Conservation (phyloP, 2,797 vertebrate species). For the Rhadinocentrus ornatus region DNA sequence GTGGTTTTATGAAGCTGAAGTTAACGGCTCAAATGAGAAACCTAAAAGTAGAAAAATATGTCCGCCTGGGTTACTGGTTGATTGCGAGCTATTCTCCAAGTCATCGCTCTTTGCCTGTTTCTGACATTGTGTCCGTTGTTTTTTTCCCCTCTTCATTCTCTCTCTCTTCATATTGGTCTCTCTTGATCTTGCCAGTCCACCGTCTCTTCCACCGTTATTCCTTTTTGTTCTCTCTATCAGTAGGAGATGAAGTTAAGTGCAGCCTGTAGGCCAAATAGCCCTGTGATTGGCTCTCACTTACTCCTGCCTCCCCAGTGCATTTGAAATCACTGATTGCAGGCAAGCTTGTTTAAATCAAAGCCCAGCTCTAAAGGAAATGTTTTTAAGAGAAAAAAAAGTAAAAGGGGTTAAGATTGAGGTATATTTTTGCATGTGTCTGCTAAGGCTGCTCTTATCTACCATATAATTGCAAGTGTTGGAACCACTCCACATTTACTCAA, state of each 20-base stretch:
- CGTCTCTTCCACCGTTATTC: constrained; percentile 59
- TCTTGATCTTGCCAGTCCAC: constrained; percentile 62
- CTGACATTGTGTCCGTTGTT: constrained; percentile 46
- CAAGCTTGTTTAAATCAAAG: constrained; percentile 74
- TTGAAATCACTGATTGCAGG: constrained; percentile 81
- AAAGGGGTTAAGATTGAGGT: constrained; percentile 27
- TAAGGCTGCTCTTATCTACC: constrained; percentile 11
- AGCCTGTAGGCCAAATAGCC: constrained; percentile 79
- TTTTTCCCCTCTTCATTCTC: constrained; percentile 12
- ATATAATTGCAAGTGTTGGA: constrained; percentile 18
- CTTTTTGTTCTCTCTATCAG: constrained; percentile 74
- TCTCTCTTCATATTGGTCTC: constrained; percentile 47
- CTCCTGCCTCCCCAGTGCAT: constrained; percentile 71
- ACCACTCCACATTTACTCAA: constrained; percentile 17
- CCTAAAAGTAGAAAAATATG: constrained; percentile 44
- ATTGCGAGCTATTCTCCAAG: constrained; percentile 57
- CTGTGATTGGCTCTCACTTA: constrained; percentile 82
- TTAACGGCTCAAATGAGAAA: constrained; percentile 39
- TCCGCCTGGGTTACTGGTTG: constrained; percentile 38
- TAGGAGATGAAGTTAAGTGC: constrained; percentile 77
- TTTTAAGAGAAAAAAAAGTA: constrained; percentile 49
- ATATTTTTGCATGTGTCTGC: constrained; percentile 26
- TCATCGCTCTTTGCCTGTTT: constrained; percentile 32
- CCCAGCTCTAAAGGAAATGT: constrained; percentile 52
- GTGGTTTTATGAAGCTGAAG: constrained; percentile 31